Percentiles rank a stretch among this genome's conserved stretches.
phyloP scores from a whole-genome alignment of 2,797 vertebrate genomes.

The Galago senegalensis region DNA sequence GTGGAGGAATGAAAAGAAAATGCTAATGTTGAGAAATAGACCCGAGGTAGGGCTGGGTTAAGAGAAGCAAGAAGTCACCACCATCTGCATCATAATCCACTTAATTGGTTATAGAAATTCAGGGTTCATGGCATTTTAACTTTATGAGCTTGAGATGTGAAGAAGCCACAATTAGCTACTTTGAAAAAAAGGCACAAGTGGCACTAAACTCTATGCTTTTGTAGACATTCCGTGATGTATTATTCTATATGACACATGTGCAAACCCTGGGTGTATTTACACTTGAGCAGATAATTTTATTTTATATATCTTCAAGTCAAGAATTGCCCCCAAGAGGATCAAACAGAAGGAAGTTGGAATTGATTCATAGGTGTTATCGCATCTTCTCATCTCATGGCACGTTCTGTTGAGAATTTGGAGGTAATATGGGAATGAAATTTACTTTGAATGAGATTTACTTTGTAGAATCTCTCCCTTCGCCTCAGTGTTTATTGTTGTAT shows the following conservation, averaged over 20 bases:
- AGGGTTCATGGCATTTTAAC: background rate
- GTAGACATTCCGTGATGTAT: background rate
- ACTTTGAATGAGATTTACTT: background rate
- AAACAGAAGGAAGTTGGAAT: conserved; percentile 16
- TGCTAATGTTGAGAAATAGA: background rate
- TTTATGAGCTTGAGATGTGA: conserved; percentile 15
- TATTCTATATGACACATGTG: background rate
- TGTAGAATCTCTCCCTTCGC: background rate
- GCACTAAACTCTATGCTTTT: background rate
- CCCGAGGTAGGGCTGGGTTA: too few relatives aligned
- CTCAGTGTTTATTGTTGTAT: background rate
- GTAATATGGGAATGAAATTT: background rate
- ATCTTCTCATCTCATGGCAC: background rate
- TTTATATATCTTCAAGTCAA: conserved; percentile 35
- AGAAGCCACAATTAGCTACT: conserved; percentile 41
- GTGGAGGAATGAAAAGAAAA: conserved; percentile 20
- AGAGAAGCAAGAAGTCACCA: background rate
- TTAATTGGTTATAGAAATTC: conserved; percentile 20
- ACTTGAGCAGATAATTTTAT: conserved; percentile 15
- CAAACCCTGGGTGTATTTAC: background rate
- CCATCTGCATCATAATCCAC: background rate
- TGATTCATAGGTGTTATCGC: background rate
- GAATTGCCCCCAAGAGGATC: conserved; percentile 25
- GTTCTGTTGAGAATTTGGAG: conserved; percentile 14
- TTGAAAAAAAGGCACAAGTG: background rate